Evolutionary conservation across 1,140 invertebrate species (phyloP).

Genomic region (Heterodera schachtii): DNA sequence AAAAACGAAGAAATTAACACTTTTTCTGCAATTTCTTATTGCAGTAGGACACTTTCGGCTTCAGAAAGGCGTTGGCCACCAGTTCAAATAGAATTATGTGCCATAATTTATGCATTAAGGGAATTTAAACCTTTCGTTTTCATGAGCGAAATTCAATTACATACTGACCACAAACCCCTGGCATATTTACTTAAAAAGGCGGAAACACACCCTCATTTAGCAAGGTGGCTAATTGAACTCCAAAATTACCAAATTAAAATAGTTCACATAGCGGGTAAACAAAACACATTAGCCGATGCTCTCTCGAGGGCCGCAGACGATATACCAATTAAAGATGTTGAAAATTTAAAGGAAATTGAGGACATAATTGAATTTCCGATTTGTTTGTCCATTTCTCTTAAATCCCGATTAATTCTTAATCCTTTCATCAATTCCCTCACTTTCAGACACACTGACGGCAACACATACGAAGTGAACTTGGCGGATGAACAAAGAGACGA

Average conservation of each 20-base stretch:
- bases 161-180: constrained; percentile 19
- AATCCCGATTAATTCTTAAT: neutral
- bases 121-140: constrained; percentile 19
- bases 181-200: constrained; percentile 18
- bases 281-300: constrained; percentile 17
- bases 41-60: constrained; percentile 7
- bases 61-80: constrained; percentile 13
- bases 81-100: constrained; percentile 10
- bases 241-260: constrained; percentile 26
- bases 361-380: constrained; percentile 27
- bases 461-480: constrained; percentile 4
- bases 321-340: neutral
- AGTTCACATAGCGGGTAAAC: constrained; percentile 12
- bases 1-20: neutral
- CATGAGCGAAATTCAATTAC: constrained; percentile 11
- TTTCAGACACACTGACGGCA: neutral
- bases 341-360: constrained; percentile 6
- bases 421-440: neutral
- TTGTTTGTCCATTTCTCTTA: neutral
- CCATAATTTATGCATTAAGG: constrained; percentile 15
- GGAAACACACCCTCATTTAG: constrained; percentile 1
- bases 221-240: constrained; percentile 24
- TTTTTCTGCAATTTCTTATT: constrained; percentile 16
- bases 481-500: constrained; percentile 4
- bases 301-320: constrained; percentile 1